Base-by-base conservation (phyloP, 2,797 vertebrate genomes). In the Enteromius viviparus region DNA sequence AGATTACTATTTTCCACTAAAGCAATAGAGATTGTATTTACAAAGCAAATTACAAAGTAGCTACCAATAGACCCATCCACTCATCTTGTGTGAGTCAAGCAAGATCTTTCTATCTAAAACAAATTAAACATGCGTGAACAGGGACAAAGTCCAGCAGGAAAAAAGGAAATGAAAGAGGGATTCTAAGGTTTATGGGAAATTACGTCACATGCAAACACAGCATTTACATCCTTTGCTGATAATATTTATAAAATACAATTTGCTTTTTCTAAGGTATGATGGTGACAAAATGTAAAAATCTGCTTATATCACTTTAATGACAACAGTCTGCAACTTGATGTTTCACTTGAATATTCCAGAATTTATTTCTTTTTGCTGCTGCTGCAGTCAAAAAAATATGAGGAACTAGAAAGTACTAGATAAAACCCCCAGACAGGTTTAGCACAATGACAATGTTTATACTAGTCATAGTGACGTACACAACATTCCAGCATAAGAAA, bases 121-220 rank as follows among this genome's bases (percentile, higher is more conserved):
- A 92, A 91, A 92, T 89, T 87, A 23, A 42, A 76, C 71, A 26
- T 15, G 4, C 64, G 55, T 9, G 1, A 0, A 32, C 49, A 70
- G 83, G 93, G 53, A 80, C 92, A 93, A 93, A 93, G 93, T 93
- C 91, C 91, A 87, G 37, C 3, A 55, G 11, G 29, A 75, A 58
- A 85, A 84, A 80, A 89, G 89, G 90, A 93, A 91, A 89, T 87
- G 58, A 85, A 76, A 87, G 26, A 65, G 6, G 32, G 17, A 23
- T 7, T 83, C 6, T 55, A 34, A n/a, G 62, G 15, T 51, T 83
- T 85, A 71, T 75, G 32, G 80, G 65, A 87, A 83, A 69, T 68
- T 51, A 72, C 26, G 42, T 45, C 53, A 65, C 55, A 47, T 75
- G 70, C 42, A 75, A 64, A 74, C 69, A 74, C 23, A 42, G 19